phyloP scores from a whole-genome alignment of 1,140 invertebrate species.

The Oscheius sp. region DNA sequence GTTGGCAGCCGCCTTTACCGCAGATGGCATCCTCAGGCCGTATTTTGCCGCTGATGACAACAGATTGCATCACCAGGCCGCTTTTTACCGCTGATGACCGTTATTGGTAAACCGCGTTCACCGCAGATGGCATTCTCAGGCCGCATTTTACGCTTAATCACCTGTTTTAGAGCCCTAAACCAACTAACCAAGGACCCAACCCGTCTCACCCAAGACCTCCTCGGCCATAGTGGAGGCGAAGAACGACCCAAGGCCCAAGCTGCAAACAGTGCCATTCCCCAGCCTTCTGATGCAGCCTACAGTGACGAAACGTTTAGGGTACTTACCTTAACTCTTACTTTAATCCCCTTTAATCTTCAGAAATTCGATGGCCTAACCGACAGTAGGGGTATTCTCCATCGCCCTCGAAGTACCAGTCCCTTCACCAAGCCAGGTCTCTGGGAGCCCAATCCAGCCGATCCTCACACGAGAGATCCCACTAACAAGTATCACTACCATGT shows the following conservation, averaged over 20 bases:
- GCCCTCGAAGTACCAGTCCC: constrained; percentile 32
- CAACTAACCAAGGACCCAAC: background rate
- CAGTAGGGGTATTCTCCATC: constrained; percentile 33
- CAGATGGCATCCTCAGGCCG: no score
- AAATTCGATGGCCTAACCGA: constrained; percentile 24
- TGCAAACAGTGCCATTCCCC: background rate
- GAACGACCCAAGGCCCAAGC: background rate
- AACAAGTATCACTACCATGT: constrained; percentile 37
- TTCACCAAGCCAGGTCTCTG: constrained; percentile 44
- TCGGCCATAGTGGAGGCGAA: background rate
- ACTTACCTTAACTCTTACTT: background rate
- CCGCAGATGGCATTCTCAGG: no score
- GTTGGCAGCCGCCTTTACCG: no score
- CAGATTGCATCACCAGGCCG: no score
- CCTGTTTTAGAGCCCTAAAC: background rate
- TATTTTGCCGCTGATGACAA: no score
- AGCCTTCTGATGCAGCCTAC: background rate
- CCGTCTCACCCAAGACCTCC: background rate
- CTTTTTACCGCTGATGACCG: no score
- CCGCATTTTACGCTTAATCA: no score
- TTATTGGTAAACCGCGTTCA: no score
- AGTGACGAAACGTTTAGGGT: background rate
- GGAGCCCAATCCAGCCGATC: constrained; percentile 42
- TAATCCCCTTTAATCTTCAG: background rate
- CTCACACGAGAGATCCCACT: constrained; percentile 40